Evolutionary conservation across 1,140 invertebrate genomes (phyloP).

Genomic region (Odontomachus brunneus): DNA sequence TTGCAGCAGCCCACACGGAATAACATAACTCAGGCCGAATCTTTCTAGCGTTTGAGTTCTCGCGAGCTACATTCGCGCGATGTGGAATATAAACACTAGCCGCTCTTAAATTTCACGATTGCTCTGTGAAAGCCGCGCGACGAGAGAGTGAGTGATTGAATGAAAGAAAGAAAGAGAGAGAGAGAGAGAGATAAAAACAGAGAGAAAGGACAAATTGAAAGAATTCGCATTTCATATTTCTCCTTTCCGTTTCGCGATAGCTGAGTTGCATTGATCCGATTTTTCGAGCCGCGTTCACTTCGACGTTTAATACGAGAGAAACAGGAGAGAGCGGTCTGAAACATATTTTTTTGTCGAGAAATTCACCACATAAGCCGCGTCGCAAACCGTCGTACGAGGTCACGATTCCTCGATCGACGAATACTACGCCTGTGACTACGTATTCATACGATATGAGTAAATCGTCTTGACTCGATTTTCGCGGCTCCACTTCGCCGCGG

Average conservation of each 20-base stretch:
- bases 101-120: constrained; percentile 34
- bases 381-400: background rate
- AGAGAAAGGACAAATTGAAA: too few relatives aligned
- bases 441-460: background rate
- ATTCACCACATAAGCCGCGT: too few relatives aligned
- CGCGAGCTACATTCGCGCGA: constrained; percentile 19
- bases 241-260: background rate
- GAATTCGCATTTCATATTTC: too few relatives aligned
- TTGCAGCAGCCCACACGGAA: constrained; percentile 8
- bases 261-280: background rate
- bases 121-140: background rate
- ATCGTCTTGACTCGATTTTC: constrained; percentile 25
- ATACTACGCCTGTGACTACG: background rate
- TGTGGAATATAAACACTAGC: constrained; percentile 21
- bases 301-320: too few relatives aligned
- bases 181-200: too few relatives aligned
- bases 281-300: background rate
- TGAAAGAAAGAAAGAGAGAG: too few relatives aligned
- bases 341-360: too few relatives aligned
- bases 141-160: too few relatives aligned
- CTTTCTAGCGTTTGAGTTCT: constrained; percentile 37
- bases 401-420: background rate
- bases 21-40: constrained; percentile 51
- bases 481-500: background rate
- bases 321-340: too few relatives aligned